A percentile compares a stretch with the other conserved stretches of the same genome.
These are phyloP conservation scores for Nineta flava DNA, from an alignment of 2,888 invertebrate species.

Conservation along the genomic window DNA sequence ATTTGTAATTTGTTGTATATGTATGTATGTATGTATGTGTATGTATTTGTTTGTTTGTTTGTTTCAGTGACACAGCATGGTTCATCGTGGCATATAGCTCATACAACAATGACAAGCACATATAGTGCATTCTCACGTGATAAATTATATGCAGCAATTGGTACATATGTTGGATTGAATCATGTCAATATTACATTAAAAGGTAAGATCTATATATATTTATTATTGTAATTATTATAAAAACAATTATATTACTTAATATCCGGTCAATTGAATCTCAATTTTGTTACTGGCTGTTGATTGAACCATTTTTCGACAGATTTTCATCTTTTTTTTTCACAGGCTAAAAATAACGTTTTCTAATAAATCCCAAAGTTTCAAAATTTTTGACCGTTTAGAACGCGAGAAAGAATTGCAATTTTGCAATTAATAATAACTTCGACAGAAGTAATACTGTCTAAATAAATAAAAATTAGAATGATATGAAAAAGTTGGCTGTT, in stretches of 20 bases:
- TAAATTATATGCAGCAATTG: slow-evolving; percentile 74
- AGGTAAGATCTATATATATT: slow-evolving; percentile 40
- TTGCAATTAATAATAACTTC: no score
- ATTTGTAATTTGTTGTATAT: not conserved
- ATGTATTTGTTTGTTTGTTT: slow-evolving; percentile 7
- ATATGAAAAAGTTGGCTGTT: no score
- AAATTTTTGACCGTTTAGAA: no score
- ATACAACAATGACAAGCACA: slow-evolving; percentile 63
- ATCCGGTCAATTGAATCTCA: no score
- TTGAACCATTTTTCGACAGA: no score
- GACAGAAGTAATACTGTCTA: no score
- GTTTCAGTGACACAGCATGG: slow-evolving; percentile 73
- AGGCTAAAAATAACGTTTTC: no score
- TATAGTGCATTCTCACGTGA: slow-evolving; percentile 85
- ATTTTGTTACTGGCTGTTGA: not conserved
- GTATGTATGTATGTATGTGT: not conserved
- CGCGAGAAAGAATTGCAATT: no score
- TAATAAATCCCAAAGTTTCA: no score
- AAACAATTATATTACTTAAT: not conserved
- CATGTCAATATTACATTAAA: slow-evolving; percentile 90
- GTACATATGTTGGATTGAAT: slow-evolving; percentile 81
- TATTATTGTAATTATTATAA: not conserved
- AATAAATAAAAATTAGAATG: no score
- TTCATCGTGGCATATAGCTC: slow-evolving; percentile 85
- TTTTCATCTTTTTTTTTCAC: no score